Conservation (phyloP, 2,797 vertebrate species). For the Calcarius lapponicus region DNA sequence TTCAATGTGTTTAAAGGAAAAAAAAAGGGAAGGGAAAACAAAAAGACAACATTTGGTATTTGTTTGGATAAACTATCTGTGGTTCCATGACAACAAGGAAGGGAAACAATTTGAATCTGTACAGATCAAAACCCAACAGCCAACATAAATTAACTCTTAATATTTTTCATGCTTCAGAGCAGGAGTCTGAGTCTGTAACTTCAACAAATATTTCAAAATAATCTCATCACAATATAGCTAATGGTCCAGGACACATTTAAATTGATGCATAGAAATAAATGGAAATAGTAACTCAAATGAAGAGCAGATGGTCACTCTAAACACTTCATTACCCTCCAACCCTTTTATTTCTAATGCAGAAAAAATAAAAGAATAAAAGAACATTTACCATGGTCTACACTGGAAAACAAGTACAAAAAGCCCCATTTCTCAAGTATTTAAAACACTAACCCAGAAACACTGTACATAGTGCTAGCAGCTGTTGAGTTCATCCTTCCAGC, state of each 20-base stretch:
- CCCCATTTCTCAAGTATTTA: neutral
- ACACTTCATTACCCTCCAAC: slow-evolving; percentile 27
- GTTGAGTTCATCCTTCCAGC: neutral
- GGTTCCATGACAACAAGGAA: slow-evolving; percentile 18
- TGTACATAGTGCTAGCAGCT: neutral
- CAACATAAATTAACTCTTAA: neutral
- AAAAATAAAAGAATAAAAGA: slow-evolving; percentile 16
- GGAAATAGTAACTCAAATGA: slow-evolving; percentile 36
- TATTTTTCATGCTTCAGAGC: neutral
- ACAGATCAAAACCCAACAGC: neutral
- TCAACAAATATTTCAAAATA: slow-evolving; percentile 24
- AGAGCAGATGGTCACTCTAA: slow-evolving; percentile 53
- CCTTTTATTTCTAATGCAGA: neutral
- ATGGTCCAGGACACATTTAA: slow-evolving; percentile 24
- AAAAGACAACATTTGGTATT: neutral
- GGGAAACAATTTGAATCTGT: neutral
- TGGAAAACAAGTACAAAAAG: neutral
- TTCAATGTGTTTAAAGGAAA: neutral
- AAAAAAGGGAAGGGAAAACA: neutral
- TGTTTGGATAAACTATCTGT: slow-evolving; percentile 25
- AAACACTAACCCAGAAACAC: neutral
- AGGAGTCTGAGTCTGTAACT: neutral
- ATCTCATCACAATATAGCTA: slow-evolving; percentile 21
- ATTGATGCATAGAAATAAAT: neutral
- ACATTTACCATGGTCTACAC: neutral